Evolutionary conservation across 2,888 invertebrate genomes (phyloP), one percentile per base, ranked within the genome.

Genomic region (Drosophila acutilabella): DNA sequence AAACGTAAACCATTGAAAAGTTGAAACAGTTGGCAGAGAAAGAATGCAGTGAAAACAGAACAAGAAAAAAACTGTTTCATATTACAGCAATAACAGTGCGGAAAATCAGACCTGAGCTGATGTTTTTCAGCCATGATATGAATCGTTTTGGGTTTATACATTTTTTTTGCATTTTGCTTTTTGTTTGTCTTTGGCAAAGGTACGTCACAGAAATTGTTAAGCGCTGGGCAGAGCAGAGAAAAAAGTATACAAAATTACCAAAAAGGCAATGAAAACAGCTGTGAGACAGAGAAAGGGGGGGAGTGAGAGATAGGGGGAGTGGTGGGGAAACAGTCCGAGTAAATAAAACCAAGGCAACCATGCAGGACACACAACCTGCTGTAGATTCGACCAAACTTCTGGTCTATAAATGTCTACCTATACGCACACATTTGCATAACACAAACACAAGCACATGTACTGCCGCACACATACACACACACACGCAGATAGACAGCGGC

Each of bases 331-430:
- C 33, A 40, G 44, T 60, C 64, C 62, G 73, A 78, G 83, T 83
- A 83, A 83, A 80, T 86, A 86, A 79, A 79, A 80, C 86, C 82
- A 69, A 80, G 80, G 72, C 69, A 84, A 83, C 81, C 73, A 71
- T 64, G 48, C 64, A 66, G 74, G 69, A 59, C 53, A 74, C 53
- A 67, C 67, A 65, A 44, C 30, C 64, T 64, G 70, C 13, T 62
- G 77, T 71, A 71, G 51, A 70, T 74, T 70, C 80, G 69, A 71
- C 65, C 80, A 78, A 83, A 81, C 86, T 79, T 79, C 70, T 83
- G 77, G 83, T 75, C 86, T 80, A 83, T 83, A 86, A 86, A 83
- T 86, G 86, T 78, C 83, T 80, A 79, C 79, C 79, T 76, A 71
- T 73, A 68, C 79, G 73, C 67, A 73, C 36, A 79, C 73, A 85